Conservation (phyloP, 2,888 invertebrate species). For the Ryuthela nishihirai region DNA sequence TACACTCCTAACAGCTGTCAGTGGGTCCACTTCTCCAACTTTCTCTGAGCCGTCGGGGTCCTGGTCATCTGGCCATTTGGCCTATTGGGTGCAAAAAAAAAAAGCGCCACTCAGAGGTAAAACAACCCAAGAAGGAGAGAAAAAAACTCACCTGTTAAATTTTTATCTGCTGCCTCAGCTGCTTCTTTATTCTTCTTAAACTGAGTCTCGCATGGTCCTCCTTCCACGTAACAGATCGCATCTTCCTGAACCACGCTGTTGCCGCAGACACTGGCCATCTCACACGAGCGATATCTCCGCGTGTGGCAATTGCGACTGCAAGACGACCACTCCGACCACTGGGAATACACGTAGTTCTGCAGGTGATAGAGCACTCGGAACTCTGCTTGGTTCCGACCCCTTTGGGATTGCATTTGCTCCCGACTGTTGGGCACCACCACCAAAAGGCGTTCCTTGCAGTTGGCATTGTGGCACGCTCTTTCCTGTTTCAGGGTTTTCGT, state of each 20-base stretch:
- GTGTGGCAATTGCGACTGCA: constrained; percentile 78
- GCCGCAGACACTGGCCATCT: constrained; percentile 68
- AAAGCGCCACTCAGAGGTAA: too few species aligned
- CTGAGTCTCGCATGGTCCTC: constrained; percentile 74
- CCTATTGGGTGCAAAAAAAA: too few species aligned
- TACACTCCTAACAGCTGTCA: too few species aligned
- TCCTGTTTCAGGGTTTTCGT: constrained; percentile 46
- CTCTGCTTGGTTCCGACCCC: constrained; percentile 15
- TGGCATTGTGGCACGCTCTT: constrained; percentile 3
- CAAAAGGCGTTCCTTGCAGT: constrained; percentile 8
- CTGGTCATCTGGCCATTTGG: too few species aligned
- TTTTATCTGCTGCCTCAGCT: too few species aligned
- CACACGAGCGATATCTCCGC: constrained; percentile 71
- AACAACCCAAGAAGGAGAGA: too few species aligned
- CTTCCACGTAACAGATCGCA: constrained; percentile 78
- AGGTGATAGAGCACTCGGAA: constrained; percentile 40
- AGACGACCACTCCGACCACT: constrained; percentile 77
- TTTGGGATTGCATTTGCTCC: too few species aligned
- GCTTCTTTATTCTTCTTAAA: constrained; percentile 32
- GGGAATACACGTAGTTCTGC: constrained; percentile 50
- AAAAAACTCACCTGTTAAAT: too few species aligned
- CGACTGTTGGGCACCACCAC: background rate
- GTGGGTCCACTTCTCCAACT: too few species aligned
- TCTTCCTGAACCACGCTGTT: constrained; percentile 72
- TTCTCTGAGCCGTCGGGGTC: too few species aligned